These are phyloP conservation scores for Puntigrus tetrazona DNA, from an alignment of 2,113 vertebrate genomes.

Conservation along the genomic window DNA sequence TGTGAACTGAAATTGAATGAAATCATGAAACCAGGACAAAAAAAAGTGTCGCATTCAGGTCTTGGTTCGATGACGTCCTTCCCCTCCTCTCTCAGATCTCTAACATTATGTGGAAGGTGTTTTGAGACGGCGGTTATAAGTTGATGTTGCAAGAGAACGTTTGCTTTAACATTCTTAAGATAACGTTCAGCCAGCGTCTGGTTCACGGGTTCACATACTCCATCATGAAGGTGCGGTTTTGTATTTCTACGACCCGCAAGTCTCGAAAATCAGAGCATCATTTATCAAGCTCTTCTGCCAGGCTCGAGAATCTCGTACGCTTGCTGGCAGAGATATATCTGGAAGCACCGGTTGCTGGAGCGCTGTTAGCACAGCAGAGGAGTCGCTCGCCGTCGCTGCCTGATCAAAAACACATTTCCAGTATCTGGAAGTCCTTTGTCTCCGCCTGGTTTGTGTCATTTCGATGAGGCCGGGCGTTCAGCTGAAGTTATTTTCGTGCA, in stretches of 20 bases:
- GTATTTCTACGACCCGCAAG: not conserved
- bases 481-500: constrained; percentile 47
- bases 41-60: no score
- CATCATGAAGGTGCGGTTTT: not conserved
- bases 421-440: constrained; percentile 10
- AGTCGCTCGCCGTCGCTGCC: constrained; percentile 63
- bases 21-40: no score
- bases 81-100: not conserved
- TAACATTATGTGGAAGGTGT: not conserved
- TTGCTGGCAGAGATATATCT: constrained; percentile 73
- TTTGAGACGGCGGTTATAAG: not conserved
- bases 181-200: not conserved
- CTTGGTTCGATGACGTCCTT: not conserved
- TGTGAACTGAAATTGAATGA: not conserved
- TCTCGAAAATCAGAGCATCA: not conserved
- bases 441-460: constrained; percentile 24
- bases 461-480: not conserved
- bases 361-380: constrained; percentile 69
- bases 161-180: constrained; percentile 27
- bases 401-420: not conserved
- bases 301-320: constrained; percentile 71
- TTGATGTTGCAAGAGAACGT: not conserved
- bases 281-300: constrained; percentile 37
- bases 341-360: constrained; percentile 62
- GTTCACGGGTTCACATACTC: not conserved